phyloP scores from a whole-genome alignment of 2,113 vertebrate genomes.

The Chunga burmeisteri region DNA sequence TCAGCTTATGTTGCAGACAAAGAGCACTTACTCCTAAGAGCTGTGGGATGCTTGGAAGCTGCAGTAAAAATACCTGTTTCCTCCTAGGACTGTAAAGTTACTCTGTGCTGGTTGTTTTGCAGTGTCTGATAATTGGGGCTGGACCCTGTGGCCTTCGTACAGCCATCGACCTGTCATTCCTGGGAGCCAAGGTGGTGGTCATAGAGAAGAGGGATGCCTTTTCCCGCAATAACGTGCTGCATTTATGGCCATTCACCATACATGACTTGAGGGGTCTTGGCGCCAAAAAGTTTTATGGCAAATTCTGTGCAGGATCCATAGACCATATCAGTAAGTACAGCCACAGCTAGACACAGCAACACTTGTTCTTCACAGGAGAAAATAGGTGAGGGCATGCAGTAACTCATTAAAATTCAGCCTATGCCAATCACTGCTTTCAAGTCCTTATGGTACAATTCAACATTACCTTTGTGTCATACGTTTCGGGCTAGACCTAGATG shows the following conservation, averaged over 20 bases:
- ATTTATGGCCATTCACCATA: slow-evolving; percentile 97
- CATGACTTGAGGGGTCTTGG: slow-evolving; percentile 94
- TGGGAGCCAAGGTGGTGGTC: slow-evolving; percentile 96
- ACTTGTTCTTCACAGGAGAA: neutral
- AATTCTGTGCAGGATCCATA: slow-evolving; percentile 97
- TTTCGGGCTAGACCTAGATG: neutral
- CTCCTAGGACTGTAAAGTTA: neutral
- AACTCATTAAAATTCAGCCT: neutral
- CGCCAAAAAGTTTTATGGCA: slow-evolving; percentile 97
- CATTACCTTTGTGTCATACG: rapidly evolving
- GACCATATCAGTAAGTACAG: slow-evolving; percentile 96
- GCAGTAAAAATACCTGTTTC: neutral
- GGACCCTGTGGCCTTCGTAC: slow-evolving; percentile 96
- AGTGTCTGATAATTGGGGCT: slow-evolving; percentile 99
- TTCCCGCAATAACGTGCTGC: slow-evolving; percentile 95
- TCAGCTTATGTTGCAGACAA: neutral
- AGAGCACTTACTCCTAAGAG: neutral
- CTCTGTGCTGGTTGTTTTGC: slow-evolving; percentile 27
- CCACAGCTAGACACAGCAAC: neutral
- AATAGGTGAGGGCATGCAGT: neutral
- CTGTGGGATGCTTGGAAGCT: rapidly evolving
- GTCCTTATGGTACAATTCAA: rapidly evolving
- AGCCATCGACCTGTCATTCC: slow-evolving; percentile 91
- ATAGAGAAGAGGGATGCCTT: slow-evolving; percentile 97
- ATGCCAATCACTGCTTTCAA: neutral